A percentile compares a stretch with the other conserved stretches of the same genome.
Evolutionary conservation across 2,113 vertebrate genomes (phyloP).

Genomic region (Gavia stellata): DNA sequence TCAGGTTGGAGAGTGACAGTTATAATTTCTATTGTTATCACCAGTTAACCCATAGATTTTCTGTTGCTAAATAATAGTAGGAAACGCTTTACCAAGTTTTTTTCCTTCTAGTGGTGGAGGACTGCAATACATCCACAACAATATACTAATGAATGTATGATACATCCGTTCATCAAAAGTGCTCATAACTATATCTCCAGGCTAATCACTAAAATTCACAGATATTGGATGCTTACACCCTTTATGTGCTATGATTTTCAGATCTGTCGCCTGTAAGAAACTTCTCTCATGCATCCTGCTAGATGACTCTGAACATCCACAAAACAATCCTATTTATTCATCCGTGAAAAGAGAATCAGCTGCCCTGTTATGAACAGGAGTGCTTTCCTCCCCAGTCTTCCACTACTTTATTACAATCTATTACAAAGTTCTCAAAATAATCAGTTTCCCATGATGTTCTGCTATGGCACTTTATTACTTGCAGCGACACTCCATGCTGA

Average conservation of each 20-base stretch:
- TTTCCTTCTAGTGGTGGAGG: not conserved
- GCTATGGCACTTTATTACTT: not conserved
- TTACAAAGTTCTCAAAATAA: not conserved
- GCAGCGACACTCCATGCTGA: not conserved
- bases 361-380: not conserved
- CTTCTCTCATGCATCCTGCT: not conserved
- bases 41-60: not conserved
- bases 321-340: not conserved
- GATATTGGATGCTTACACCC: not conserved
- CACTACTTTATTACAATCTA: not conserved
- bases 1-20: not conserved
- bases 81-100: not conserved
- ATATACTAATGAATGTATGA: not conserved
- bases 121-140: not conserved
- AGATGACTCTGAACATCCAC: not conserved
- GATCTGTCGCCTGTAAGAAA: accelerated
- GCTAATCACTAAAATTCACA: not conserved
- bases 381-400: not conserved
- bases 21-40: not conserved
- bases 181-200: not conserved
- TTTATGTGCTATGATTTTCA: not conserved
- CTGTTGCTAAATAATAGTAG: not conserved
- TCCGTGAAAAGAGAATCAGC: not conserved
- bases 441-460: not conserved
- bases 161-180: not conserved